Evolutionary conservation across 2,797 vertebrate genomes (phyloP), one percentile per base, ranked within the genome.

Genomic region (Mionectes olivaceus): DNA sequence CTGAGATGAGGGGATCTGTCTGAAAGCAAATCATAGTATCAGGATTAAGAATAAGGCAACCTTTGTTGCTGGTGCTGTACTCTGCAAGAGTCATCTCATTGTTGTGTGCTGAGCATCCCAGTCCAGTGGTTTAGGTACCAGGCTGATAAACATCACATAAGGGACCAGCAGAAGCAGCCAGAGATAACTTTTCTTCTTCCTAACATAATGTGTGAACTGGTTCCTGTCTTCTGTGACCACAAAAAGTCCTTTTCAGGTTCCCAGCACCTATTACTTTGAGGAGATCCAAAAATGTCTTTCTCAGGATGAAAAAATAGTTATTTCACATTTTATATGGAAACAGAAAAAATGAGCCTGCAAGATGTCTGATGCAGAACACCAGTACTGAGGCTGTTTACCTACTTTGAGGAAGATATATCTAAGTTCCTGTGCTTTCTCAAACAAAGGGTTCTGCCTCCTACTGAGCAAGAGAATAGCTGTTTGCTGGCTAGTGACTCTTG

Each of bases 201-300:
- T 75, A 44, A 60, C 4, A 33, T 27, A 33, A 47, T 18, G 4
- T 39, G 32, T 30, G 8, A 53, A 53, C 41, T 35, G 13, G 15
- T 60, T 90, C 16, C 6, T 60, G 7, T 27, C 56, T 61, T 89
- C 49, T 18, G 5, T 59, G 41, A 52, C 33, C 13, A 53, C 37
- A 90, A 65, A 73, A 92, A 27, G 10, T 68, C 22, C 30, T 76
- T 28, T 23, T 90, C 12, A 71, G 16, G 3, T 83, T 69, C 16
- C 12, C n/a, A 61, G 35, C 9, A 22, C 78, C 27, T 65, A 17
- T 39, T 50, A 57, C 19, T 77, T 71, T 32, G 23, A 25, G 49
- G n/a, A 85, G 33, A 63, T 33, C 19, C 69, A 61, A 88, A 94
- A 86, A 61, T 15, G 3, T 39, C n/a, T 87, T 95, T 47, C 43